A percentile compares a stretch with the other conserved stretches of the same genome.
phyloP scores from a whole-genome alignment of 92 coral and sea anemone species.

The Phenganax marumi region DNA sequence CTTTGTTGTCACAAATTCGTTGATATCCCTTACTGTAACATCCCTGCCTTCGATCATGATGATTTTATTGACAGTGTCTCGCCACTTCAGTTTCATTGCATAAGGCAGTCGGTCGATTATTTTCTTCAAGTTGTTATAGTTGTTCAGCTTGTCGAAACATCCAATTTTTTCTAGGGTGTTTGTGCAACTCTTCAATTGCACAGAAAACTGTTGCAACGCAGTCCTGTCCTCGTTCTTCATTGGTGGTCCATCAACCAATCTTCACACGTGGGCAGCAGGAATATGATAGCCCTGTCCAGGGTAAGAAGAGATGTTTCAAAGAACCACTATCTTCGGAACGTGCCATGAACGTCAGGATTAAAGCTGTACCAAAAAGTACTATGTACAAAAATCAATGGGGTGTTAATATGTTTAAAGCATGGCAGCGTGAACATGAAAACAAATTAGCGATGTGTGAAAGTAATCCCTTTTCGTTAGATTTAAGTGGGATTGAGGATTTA shows the following conservation, averaged over 20 bases:
- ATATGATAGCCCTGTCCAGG: constrained; percentile 50
- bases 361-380: neutral
- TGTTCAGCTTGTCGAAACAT: no score
- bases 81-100: constrained; percentile 33
- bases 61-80: constrained; percentile 29
- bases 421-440: neutral
- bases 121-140: no score
- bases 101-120: constrained; percentile 40
- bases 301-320: no score
- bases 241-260: constrained; percentile 27
- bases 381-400: neutral
- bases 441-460: constrained; percentile 13
- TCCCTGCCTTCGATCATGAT: constrained; percentile 27
- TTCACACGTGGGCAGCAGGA: constrained; percentile 33
- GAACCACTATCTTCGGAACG: constrained; percentile 1
- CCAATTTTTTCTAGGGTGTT: no score
- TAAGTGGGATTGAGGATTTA: neutral
- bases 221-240: constrained; percentile 21
- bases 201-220: constrained; percentile 45
- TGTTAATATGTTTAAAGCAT: neutral
- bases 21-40: constrained; percentile 24
- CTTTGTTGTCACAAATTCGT: no score
- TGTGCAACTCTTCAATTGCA: no score
- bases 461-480: constrained; percentile 3
- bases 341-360: no score